Evolutionary conservation across 2,113 vertebrate species (phyloP), one percentile per base, ranked within the genome.

Genomic region (Corydoras maculifer): DNA sequence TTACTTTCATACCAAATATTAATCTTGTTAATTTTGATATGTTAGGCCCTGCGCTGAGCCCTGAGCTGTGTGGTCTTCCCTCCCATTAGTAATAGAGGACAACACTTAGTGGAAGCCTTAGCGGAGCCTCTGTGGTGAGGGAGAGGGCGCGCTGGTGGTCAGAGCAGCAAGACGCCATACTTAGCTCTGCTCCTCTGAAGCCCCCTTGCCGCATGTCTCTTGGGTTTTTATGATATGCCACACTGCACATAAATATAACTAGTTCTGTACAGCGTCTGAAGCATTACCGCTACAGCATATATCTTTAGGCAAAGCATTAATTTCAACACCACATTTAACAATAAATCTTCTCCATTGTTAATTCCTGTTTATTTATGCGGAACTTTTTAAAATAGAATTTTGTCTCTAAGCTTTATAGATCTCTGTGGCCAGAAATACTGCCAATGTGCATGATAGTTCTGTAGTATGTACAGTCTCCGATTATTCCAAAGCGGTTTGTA

Each of bases 1-100:
- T 63, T 75, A 68, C 58, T 35, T 48, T 67, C 43, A 62, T 64
- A 70, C 68, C 68, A 74, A 70, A 58, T 73, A 69, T 70, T 67
- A 79, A 54, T 62, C 63, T 70, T 58, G 65, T 53, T 57, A 61
- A 62, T 49, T 68, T 50, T 43, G 35, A 43, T 43, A 43, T 43
- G 35, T 43, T 43, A 68, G 69, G 58, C 54, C 35, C 61, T 64
- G 61, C 54, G 59, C 63, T 35, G 15, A 74, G 65, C 43, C 50
- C n/a, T 57, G 67, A 70, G 70, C 25, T 76, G 77, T 79, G 77
- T 76, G 77, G 77, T 79, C 75, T 43, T 43, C 7, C 35, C 35
- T 43, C 35, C 35, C 35, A 43, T 43, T 43, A 64, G 13, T 49
- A 62, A 67, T 69, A 58, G 68, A 69, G 77, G 69, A 25, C 73